Conservation (phyloP, 2,888 invertebrate species). For the Hyles lineata region DNA sequence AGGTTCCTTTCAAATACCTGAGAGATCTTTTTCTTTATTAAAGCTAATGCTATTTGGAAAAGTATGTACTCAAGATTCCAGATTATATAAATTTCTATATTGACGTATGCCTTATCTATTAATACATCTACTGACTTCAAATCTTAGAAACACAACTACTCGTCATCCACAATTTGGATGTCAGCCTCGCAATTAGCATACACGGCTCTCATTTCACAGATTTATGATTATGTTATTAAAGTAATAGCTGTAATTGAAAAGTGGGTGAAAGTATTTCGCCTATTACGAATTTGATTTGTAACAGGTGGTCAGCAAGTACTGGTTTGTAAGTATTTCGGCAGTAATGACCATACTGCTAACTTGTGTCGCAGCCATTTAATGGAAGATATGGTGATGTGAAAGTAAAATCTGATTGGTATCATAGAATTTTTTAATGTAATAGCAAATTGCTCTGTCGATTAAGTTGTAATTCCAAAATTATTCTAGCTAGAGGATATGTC, state of each 20-base stretch:
- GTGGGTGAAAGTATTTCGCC: conserved; percentile 48
- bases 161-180: conserved; percentile 52
- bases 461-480: too few species aligned
- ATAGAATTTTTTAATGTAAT: not conserved
- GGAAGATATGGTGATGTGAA: not conserved
- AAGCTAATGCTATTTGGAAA: too few species aligned
- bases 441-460: not conserved
- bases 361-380: conserved; percentile 6
- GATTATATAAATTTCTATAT: too few species aligned
- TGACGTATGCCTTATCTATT: not conserved
- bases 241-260: conserved; percentile 59
- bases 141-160: conserved; percentile 17
- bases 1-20: too few species aligned
- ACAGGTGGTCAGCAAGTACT: conserved; percentile 36
- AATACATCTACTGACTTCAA: not conserved
- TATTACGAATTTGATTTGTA: conserved; percentile 51
- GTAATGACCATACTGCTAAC: not conserved
- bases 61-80: too few species aligned
- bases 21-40: too few species aligned
- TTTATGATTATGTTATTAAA: conserved; percentile 56
- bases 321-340: conserved; percentile 19
- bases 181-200: conserved; percentile 57
- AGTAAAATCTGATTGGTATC: not conserved
- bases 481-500: too few species aligned
- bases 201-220: conserved; percentile 53